Percentiles rank a stretch among this genome's conserved stretches.
Conservation (phyloP, 1,140 invertebrate species). For the Pseudoatta argentina region DNA sequence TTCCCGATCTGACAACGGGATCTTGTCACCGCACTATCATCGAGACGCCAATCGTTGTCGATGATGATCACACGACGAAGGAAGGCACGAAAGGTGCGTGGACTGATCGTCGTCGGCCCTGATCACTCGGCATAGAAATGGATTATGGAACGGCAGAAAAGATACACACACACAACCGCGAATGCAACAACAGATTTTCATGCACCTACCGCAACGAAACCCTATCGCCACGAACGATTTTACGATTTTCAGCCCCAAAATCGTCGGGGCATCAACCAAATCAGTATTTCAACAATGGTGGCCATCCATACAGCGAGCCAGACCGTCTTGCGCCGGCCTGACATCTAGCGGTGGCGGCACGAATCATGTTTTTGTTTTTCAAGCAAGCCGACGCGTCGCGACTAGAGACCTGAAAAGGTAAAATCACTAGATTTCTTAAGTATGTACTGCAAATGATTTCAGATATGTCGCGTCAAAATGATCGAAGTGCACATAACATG, state of each 20-base stretch:
- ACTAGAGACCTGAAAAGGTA: too few relatives aligned
- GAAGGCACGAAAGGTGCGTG: background rate
- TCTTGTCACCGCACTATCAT: background rate
- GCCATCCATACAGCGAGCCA: constrained; percentile 78
- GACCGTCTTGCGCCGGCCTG: constrained; percentile 74
- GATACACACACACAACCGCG: background rate
- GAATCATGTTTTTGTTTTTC: constrained; percentile 66
- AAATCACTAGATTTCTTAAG: too few relatives aligned
- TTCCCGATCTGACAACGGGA: constrained; percentile 20
- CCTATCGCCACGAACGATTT: constrained; percentile 76
- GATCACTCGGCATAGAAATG: background rate
- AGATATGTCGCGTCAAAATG: too few relatives aligned
- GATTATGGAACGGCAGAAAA: too few relatives aligned
- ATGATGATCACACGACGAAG: background rate
- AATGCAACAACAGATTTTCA: constrained; percentile 5
- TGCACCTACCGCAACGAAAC: constrained; percentile 77
- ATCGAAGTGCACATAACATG: too few relatives aligned
- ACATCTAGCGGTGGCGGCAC: constrained; percentile 81
- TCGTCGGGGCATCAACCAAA: constrained; percentile 83
- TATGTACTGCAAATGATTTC: too few relatives aligned
- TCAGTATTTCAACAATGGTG: constrained; percentile 85
- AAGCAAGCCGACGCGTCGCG: background rate
- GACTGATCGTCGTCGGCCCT: constrained; percentile 6
- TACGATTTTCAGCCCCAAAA: constrained; percentile 79
- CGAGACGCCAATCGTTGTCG: background rate